phyloP scores from a whole-genome alignment of 2,888 invertebrate genomes.

The Dasypogon diadema region DNA sequence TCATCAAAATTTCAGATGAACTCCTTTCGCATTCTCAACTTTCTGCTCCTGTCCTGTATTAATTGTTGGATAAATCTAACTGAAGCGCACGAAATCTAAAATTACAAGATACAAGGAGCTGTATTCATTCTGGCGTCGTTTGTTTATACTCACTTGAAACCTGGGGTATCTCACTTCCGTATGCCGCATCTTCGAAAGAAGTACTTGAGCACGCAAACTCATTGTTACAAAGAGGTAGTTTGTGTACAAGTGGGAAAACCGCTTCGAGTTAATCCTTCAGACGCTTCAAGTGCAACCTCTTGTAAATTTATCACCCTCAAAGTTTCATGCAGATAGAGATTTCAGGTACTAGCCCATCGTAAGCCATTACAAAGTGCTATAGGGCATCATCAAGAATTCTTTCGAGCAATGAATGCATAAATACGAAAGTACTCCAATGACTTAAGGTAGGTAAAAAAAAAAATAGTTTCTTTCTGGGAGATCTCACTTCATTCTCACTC shows the following conservation, averaged over 20 bases:
- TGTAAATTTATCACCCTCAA: conserved; percentile 41
- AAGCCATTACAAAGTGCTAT: conserved; percentile 1
- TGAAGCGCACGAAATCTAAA: too few relatives aligned
- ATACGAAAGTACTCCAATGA: too few relatives aligned
- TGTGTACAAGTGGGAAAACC: conserved; percentile 49
- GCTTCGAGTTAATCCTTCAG: conserved; percentile 55
- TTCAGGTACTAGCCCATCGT: not conserved
- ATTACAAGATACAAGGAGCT: not conserved
- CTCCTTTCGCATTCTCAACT: too few relatives aligned
- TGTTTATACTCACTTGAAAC: conserved; percentile 39
- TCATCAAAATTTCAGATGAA: too few relatives aligned
- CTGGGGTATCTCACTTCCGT: conserved; percentile 34
- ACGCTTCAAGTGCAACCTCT: conserved; percentile 49
- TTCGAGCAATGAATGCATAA: conserved; percentile 23
- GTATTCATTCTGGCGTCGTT: conserved; percentile 7
- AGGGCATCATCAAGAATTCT: conserved; percentile 23
- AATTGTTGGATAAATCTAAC: conserved; percentile 22
- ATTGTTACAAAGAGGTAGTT: conserved; percentile 36
- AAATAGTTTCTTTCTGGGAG: too few relatives aligned
- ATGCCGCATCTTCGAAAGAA: conserved; percentile 19
- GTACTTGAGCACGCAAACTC: conserved; percentile 37
- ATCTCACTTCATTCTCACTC: too few relatives aligned
- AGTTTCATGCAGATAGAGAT: conserved; percentile 14
- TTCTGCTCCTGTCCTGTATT: not conserved
- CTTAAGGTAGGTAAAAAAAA: too few relatives aligned